Conservation (phyloP, 2,113 vertebrate species). For the Varanus salvator region DNA sequence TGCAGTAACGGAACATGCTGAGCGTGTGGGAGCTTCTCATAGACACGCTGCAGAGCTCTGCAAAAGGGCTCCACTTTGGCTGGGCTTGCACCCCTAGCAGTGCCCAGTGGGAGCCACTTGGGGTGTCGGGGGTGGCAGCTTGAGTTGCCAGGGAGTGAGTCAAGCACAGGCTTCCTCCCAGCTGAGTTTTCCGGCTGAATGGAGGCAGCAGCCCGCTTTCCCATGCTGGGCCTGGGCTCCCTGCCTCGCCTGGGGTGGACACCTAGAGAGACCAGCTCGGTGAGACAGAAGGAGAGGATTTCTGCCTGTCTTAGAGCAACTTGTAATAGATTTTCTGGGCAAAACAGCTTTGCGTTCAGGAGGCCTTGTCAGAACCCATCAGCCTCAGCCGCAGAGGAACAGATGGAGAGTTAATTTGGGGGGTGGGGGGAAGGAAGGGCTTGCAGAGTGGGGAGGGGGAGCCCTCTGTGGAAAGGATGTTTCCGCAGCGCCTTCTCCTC, state of each 20-base stretch:
- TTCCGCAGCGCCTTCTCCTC: conserved; percentile 1
- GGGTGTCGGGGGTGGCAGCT: too few species aligned
- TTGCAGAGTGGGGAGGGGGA: conserved; percentile 3
- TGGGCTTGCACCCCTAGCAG: neutral
- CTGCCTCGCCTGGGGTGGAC: conserved; percentile 56
- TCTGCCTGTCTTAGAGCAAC: conserved; percentile 71
- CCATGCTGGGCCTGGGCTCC: conserved; percentile 28
- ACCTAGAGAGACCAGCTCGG: conserved; percentile 51
- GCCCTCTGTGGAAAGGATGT: neutral
- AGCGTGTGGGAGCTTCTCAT: too few species aligned
- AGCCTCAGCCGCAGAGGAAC: conserved; percentile 68
- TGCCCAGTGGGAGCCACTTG: neutral
- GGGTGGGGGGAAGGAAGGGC: conserved; percentile 21
- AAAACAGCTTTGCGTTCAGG: conserved; percentile 70
- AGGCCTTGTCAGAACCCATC: conserved; percentile 74
- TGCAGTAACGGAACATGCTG: neutral
- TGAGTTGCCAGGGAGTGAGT: neutral
- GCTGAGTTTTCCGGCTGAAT: conserved; percentile 46
- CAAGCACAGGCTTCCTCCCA: neutral
- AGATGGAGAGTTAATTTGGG: conserved; percentile 74
- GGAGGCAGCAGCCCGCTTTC: conserved; percentile 42
- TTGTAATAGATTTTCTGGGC: conserved; percentile 37
- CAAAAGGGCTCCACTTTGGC: neutral
- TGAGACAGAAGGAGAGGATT: conserved; percentile 64
- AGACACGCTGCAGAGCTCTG: neutral